Percentiles rank a stretch among this genome's conserved stretches.
These are phyloP conservation scores for Dasyurus viverrinus DNA, from an alignment of 2,113 vertebrate genomes.

Conservation along the genomic window DNA sequence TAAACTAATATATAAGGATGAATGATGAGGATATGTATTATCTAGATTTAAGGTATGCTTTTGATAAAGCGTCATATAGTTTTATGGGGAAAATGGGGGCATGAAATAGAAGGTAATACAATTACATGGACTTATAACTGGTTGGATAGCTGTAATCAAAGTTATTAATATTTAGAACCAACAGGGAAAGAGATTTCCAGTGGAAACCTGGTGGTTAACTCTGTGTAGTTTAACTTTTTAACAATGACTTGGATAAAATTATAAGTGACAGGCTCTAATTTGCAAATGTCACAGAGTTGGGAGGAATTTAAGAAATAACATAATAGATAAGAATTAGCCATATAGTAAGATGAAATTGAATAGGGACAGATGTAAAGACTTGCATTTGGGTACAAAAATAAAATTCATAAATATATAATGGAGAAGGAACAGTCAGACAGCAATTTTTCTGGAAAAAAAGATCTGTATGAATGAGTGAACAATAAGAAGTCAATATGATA, in stretches of 20 bases:
- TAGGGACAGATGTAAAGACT: neutral
- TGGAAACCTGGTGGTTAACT: neutral
- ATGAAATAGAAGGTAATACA: neutral
- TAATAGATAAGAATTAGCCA: neutral
- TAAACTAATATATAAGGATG: too few species aligned
- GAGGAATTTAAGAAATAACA: neutral
- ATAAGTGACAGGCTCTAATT: neutral
- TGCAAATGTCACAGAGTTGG: neutral
- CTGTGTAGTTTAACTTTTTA: neutral
- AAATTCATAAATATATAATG: neutral
- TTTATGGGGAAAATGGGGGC: neutral
- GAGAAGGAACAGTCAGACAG: neutral
- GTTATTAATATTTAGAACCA: neutral
- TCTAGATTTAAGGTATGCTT: neutral
- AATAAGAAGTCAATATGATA: neutral
- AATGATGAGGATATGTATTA: neutral
- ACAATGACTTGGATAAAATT: neutral
- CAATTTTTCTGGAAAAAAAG: neutral
- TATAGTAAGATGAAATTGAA: neutral
- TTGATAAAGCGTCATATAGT: neutral
- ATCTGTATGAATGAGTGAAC: neutral
- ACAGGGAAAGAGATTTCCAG: neutral
- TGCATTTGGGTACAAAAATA: neutral
- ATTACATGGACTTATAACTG: neutral
- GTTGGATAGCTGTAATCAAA: neutral